Percentiles rank a stretch among this genome's conserved stretches.
These are phyloP conservation scores for Pachypanchax playfairii DNA, from an alignment of 2,113 vertebrate species.

Conservation along the genomic window DNA sequence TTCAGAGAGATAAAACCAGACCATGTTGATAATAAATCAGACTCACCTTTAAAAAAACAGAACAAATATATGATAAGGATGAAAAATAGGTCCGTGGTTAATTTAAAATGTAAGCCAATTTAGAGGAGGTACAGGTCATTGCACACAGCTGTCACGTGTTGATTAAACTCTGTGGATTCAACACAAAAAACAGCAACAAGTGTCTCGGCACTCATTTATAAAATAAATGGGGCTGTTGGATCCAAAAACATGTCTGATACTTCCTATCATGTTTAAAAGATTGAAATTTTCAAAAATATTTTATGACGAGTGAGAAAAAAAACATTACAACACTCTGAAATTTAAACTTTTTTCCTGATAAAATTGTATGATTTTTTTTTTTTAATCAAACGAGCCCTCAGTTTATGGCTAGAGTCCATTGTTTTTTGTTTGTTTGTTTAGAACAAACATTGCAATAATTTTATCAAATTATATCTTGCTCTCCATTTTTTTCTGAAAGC, in stretches of 20 bases:
- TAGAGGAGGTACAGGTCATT: slow-evolving; percentile 3
- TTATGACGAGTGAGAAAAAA: slow-evolving; percentile 2
- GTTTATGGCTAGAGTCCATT: too few species aligned
- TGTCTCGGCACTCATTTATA: background rate
- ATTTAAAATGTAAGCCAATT: slow-evolving; percentile 22
- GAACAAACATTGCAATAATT: too few species aligned
- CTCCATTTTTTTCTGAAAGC: too few species aligned
- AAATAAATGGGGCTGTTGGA: background rate
- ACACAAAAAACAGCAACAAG: background rate
- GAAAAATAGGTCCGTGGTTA: background rate
- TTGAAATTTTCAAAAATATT: background rate
- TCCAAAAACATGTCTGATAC: background rate
- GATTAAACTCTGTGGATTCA: background rate
- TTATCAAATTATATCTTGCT: too few species aligned
- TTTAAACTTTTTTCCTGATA: too few species aligned
- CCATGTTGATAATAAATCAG: slow-evolving; percentile 20
- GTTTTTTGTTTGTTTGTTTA: too few species aligned
- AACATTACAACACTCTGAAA: too few species aligned
- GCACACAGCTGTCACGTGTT: background rate
- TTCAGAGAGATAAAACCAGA: background rate
- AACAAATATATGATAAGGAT: slow-evolving; percentile 3
- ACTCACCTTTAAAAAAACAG: slow-evolving; percentile 7
- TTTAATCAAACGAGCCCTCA: too few species aligned
- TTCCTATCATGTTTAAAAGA: background rate
- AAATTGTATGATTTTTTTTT: too few species aligned